Conservation (phyloP, 2,113 vertebrate species). For the Lontra canadensis region DNA sequence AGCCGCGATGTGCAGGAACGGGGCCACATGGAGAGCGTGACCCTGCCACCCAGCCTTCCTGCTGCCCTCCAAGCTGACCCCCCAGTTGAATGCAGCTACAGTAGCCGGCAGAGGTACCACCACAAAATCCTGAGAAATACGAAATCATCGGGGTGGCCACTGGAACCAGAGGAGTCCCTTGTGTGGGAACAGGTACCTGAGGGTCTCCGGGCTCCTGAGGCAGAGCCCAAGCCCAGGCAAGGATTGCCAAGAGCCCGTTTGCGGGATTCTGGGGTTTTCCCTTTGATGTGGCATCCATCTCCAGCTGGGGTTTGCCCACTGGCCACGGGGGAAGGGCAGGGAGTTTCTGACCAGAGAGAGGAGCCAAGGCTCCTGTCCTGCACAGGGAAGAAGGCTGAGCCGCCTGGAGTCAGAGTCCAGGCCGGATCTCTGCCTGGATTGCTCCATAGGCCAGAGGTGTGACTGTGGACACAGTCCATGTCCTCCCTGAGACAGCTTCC, state of each 20-base stretch:
- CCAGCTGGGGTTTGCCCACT: not conserved
- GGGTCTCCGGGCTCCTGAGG: not conserved
- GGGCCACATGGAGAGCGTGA: not conserved
- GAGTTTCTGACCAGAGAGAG: not conserved
- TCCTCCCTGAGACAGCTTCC: not conserved
- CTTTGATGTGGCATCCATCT: fast-evolving
- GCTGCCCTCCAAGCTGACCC: not conserved
- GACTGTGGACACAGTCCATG: not conserved
- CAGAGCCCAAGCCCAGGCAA: fast-evolving
- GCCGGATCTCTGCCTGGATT: not conserved
- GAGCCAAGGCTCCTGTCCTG: not conserved
- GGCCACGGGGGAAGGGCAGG: not conserved
- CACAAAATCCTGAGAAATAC: not conserved
- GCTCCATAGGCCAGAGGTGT: not conserved
- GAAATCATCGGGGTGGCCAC: fast-evolving
- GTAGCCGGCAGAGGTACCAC: not conserved
- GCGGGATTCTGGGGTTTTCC: not conserved
- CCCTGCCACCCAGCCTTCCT: fast-evolving
- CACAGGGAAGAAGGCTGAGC: not conserved
- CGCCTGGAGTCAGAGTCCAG: not conserved
- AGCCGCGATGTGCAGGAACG: fast-evolving
- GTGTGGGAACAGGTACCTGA: fast-evolving
- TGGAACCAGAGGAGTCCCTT: fast-evolving
- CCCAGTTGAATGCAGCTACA: not conserved
- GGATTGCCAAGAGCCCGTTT: not conserved